Conservation (phyloP, 2,888 invertebrate genomes). For the Neoitamus cyanurus region DNA sequence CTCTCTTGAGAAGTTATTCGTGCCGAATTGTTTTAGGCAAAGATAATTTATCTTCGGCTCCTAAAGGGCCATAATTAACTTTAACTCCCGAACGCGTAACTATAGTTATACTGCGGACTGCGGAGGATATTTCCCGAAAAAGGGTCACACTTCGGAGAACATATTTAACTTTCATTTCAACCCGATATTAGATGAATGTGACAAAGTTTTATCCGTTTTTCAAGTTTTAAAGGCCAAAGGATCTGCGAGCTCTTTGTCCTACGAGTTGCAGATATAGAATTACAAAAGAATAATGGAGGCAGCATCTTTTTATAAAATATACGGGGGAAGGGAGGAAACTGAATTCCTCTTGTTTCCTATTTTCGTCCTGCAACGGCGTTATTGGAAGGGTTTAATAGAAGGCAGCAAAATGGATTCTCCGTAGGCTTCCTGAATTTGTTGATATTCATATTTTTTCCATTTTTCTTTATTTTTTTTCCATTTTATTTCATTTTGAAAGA, state of each 20-base stretch:
- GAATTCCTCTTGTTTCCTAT: background rate
- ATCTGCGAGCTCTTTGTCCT: background rate
- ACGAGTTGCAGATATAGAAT: background rate
- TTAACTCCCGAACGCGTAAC: background rate
- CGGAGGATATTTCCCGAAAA: background rate
- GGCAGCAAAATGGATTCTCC: background rate
- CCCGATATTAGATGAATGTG: background rate
- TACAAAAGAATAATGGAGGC: slow-evolving; percentile 11
- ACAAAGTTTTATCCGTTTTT: slow-evolving; percentile 12
- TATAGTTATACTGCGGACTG: too few relatives aligned
- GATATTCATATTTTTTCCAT: background rate
- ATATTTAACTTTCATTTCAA: slow-evolving; percentile 15
- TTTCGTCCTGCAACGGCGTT: background rate
- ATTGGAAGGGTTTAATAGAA: background rate
- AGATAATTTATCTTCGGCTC: background rate
- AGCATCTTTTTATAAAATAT: background rate
- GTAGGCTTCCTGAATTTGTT: background rate
- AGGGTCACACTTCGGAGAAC: background rate
- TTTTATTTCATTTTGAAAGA: background rate
- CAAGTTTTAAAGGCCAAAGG: background rate
- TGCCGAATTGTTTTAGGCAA: background rate
- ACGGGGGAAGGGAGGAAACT: background rate
- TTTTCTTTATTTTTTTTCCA: background rate
- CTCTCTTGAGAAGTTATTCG: background rate
- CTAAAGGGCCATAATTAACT: background rate